Conservation (phyloP, 1,140 invertebrate species). For the Philotrypesis tridentata region DNA sequence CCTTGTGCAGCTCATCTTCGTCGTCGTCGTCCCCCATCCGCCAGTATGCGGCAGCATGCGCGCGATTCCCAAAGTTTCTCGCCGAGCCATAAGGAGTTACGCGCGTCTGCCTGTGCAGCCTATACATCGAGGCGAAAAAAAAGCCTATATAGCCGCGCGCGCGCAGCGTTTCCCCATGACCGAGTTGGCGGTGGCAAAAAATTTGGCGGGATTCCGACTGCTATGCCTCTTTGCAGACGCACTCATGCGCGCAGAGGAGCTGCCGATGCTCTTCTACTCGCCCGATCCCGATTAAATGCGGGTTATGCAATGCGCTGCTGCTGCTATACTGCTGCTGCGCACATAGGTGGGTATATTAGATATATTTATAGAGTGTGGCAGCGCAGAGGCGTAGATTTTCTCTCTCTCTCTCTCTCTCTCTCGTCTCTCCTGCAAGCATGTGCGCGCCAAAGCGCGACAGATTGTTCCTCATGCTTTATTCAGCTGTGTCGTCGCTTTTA, state of each 20-base stretch:
- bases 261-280: not conserved
- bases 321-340: too few relatives aligned
- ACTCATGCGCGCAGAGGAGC: too few relatives aligned
- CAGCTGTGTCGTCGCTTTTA: too few relatives aligned
- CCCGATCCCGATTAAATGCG: conserved; percentile 46
- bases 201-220: conserved; percentile 31
- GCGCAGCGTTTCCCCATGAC: conserved; percentile 41
- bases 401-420: too few relatives aligned
- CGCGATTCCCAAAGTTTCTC: conserved; percentile 38
- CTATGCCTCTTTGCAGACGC: too few relatives aligned
- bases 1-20: conserved; percentile 16
- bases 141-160: too few relatives aligned
- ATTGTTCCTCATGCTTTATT: not conserved
- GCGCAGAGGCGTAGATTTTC: not conserved
- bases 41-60: too few relatives aligned
- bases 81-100: conserved; percentile 24
- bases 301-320: conserved; percentile 12
- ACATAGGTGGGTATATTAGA: conserved; percentile 9
- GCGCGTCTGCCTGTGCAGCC: too few relatives aligned
- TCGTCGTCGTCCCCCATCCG: not conserved
- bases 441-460: not conserved
- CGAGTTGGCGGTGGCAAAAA: conserved; percentile 27
- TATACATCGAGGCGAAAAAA: too few relatives aligned
- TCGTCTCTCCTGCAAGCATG: too few relatives aligned
- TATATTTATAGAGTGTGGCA: conserved; percentile 15